A percentile compares a stretch with the other conserved stretches of the same genome.
phyloP scores from a whole-genome alignment of 2,797 vertebrate genomes.

The Anguilla obscura region DNA sequence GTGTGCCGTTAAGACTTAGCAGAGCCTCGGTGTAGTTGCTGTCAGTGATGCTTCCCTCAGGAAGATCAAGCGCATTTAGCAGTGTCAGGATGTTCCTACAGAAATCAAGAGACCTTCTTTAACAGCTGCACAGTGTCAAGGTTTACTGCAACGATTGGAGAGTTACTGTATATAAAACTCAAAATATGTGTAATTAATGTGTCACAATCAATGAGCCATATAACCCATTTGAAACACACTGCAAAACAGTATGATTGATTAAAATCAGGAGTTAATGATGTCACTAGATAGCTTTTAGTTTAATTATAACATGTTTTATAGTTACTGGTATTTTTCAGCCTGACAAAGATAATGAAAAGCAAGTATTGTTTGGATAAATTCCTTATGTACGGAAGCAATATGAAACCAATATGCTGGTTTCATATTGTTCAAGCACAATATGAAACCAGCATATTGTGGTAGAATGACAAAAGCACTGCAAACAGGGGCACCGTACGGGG shows the following conservation, averaged over 20 bases:
- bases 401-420: too few relatives aligned
- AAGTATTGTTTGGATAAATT: background rate
- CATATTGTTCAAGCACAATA: too few relatives aligned
- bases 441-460: background rate
- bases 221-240: background rate
- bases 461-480: background rate
- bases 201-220: background rate
- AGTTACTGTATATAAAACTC: background rate
- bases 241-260: background rate
- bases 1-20: constrained; percentile 49
- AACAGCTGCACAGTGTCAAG: background rate
- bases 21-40: constrained; percentile 65
- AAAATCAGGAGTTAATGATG: background rate
- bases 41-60: constrained; percentile 65
- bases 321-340: background rate
- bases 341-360: background rate
- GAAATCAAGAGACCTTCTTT: background rate
- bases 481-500: too few relatives aligned
- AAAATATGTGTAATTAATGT: too few relatives aligned
- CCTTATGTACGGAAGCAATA: background rate
- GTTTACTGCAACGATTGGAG: background rate
- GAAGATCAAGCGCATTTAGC: constrained; percentile 72
- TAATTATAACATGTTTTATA: background rate
- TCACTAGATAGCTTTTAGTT: background rate
- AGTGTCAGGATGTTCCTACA: constrained; percentile 75